A percentile compares a stretch with the other conserved stretches of the same genome.
Evolutionary conservation across 23 tunicate species (phyloP).

Genomic region (Botrylloides violaceus): DNA sequence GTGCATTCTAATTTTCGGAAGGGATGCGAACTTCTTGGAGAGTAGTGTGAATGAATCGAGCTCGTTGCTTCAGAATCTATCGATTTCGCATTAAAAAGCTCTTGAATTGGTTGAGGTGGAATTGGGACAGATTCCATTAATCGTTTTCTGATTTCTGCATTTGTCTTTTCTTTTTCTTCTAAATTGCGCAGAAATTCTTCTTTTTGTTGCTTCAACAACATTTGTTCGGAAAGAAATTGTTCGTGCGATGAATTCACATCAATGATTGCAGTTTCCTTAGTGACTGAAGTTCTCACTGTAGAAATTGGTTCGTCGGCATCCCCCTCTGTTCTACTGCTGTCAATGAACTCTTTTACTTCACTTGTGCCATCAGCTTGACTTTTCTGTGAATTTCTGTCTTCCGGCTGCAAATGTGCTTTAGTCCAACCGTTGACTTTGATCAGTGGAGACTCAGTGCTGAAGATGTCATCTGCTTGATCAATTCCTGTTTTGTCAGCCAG

Average conservation of each 20-base stretch:
- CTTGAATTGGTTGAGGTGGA: neutral
- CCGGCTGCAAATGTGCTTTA: neutral
- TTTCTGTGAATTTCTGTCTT: neutral
- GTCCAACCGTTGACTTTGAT: neutral
- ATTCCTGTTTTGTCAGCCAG: neutral
- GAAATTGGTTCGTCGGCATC: neutral
- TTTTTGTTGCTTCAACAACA: neutral
- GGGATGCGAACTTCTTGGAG: neutral
- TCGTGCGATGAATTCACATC: slow-evolving; percentile 9
- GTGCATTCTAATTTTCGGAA: slow-evolving; percentile 7
- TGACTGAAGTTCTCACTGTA: neutral
- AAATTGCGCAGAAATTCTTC: slow-evolving; percentile 5
- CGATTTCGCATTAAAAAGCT: neutral
- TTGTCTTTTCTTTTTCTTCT: slow-evolving; percentile 11
- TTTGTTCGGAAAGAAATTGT: slow-evolving; percentile 9
- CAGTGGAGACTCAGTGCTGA: neutral
- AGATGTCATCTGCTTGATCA: too few relatives aligned
- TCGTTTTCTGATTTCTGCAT: slow-evolving; percentile 19
- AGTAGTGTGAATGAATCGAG: neutral
- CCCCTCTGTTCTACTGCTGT: neutral
- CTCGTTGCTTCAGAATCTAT: neutral
- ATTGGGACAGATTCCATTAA: neutral
- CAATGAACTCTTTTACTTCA: neutral
- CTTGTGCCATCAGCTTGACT: neutral
- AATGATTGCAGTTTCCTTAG: neutral